Percentiles rank a stretch among this genome's conserved stretches.
Conservation (phyloP, 2,113 vertebrate genomes). For the Antennarius striatus region DNA sequence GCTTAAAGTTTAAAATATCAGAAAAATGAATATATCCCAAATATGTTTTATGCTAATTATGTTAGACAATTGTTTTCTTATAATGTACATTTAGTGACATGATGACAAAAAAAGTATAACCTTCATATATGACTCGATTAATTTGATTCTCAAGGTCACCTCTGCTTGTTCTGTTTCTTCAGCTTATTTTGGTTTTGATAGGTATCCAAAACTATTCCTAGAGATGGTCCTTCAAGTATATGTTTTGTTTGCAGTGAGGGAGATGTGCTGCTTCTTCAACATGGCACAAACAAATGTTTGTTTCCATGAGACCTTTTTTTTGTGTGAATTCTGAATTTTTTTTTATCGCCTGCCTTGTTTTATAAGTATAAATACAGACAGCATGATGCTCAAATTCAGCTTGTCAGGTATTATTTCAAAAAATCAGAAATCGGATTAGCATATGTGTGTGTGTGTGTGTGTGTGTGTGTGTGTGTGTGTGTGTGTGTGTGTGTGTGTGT, state of each 20-base stretch:
- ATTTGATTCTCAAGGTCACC: not conserved
- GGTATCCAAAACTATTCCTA: constrained; percentile 49
- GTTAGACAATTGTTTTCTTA: too few relatives aligned
- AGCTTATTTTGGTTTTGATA: constrained; percentile 30
- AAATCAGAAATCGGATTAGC: constrained; percentile 53
- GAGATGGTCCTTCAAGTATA: constrained; percentile 42
- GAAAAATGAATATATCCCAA: too few relatives aligned
- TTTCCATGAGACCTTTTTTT: constrained; percentile 45
- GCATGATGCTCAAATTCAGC: constrained; percentile 57
- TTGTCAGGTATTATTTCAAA: constrained; percentile 59
- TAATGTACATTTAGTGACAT: too few relatives aligned
- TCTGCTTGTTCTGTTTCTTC: not conserved
- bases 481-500: not conserved
- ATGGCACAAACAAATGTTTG: constrained; percentile 67
- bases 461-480: not conserved
- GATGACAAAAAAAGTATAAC: too few relatives aligned
- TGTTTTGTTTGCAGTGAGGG: constrained; percentile 50
- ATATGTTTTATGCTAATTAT: too few relatives aligned
- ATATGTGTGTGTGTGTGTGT: constrained; percentile 9
- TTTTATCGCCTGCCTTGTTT: constrained; percentile 55
- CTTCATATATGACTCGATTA: too few relatives aligned
- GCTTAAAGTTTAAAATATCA: too few relatives aligned
- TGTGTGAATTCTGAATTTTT: constrained; percentile 55
- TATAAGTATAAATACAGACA: constrained; percentile 64
- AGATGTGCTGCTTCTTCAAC: constrained; percentile 49